These are phyloP conservation scores for Leuctra nigra DNA, from an alignment of 2,888 invertebrate genomes.

Conservation along the genomic window DNA sequence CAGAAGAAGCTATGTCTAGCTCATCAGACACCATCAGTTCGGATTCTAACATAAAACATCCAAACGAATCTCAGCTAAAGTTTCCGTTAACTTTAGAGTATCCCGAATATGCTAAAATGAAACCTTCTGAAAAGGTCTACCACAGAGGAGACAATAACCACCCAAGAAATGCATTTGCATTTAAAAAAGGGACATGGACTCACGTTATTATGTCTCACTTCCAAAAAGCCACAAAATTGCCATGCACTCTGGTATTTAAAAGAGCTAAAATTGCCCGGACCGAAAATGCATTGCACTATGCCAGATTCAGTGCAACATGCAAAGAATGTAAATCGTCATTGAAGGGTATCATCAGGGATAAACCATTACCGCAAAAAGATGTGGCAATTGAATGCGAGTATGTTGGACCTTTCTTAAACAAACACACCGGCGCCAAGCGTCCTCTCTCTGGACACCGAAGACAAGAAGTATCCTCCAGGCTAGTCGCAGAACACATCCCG, in stretches of 20 bases:
- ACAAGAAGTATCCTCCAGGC: constrained; percentile 6
- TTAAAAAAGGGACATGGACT: constrained; percentile 15
- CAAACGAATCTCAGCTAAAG: too few species aligned
- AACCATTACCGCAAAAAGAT: constrained; percentile 13
- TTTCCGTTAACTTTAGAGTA: too few species aligned
- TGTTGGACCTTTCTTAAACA: constrained; percentile 6
- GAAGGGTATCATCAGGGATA: constrained; percentile 8
- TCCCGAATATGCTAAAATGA: not conserved
- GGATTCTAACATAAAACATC: too few species aligned
- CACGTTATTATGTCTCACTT: constrained; percentile 20
- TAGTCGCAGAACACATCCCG: constrained; percentile 11
- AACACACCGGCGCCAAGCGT: constrained; percentile 15
- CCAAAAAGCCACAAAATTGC: constrained; percentile 21
- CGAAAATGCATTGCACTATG: not conserved
- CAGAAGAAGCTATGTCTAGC: too few species aligned
- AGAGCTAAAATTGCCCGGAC: not conserved
- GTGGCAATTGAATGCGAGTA: constrained; percentile 11
- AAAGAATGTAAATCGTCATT: constrained; percentile 19
- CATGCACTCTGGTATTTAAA: constrained; percentile 23
- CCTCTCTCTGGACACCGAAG: constrained; percentile 13
- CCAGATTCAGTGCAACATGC: not conserved
- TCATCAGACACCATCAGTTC: too few species aligned
- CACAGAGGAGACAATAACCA: too few species aligned
- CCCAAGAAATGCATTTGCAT: too few species aligned
- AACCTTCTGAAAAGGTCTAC: too few species aligned